These are phyloP conservation scores for Labrus mixtus DNA, from an alignment of 2,113 vertebrate species.

Conservation along the genomic window DNA sequence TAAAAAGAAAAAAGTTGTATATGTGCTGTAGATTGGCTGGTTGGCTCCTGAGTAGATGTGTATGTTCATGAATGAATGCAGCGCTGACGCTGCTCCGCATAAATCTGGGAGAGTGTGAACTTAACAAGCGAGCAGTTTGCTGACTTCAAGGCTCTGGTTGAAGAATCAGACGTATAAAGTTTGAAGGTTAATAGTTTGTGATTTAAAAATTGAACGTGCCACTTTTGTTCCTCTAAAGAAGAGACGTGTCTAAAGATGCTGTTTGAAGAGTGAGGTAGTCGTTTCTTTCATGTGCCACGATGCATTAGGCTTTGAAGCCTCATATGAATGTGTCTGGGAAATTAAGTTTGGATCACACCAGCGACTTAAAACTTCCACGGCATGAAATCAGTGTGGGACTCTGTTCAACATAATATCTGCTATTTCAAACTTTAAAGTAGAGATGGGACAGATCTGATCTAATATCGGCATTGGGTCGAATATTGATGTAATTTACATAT, in stretches of 20 bases:
- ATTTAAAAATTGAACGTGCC: not conserved
- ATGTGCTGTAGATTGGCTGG: constrained; percentile 26
- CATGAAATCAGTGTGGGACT: too few species aligned
- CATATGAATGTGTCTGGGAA: too few species aligned
- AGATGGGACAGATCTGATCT: too few species aligned
- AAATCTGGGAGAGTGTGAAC: constrained; percentile 43
- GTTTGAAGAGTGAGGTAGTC: too few species aligned
- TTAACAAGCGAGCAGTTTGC: constrained; percentile 26
- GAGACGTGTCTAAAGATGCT: too few species aligned
- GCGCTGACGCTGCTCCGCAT: constrained; percentile 48
- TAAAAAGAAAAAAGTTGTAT: constrained; percentile 16
- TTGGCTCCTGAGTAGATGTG: constrained; percentile 3
- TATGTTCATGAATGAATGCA: constrained; percentile 2
- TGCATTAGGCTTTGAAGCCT: not conserved
- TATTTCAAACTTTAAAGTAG: too few species aligned
- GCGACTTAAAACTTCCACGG: too few species aligned
- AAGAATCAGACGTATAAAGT: not conserved
- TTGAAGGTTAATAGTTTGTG: not conserved
- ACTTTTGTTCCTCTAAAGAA: too few species aligned
- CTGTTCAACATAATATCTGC: too few species aligned
- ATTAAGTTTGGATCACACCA: too few species aligned
- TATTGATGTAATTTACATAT: too few species aligned
- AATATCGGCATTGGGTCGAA: too few species aligned
- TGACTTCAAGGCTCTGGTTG: constrained; percentile 15
- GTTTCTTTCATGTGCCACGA: not conserved